Percentiles rank a stretch among this genome's conserved stretches.
Evolutionary conservation across 2,888 invertebrate species (phyloP).

Genomic region (Sphaerolaimus hirsutus): DNA sequence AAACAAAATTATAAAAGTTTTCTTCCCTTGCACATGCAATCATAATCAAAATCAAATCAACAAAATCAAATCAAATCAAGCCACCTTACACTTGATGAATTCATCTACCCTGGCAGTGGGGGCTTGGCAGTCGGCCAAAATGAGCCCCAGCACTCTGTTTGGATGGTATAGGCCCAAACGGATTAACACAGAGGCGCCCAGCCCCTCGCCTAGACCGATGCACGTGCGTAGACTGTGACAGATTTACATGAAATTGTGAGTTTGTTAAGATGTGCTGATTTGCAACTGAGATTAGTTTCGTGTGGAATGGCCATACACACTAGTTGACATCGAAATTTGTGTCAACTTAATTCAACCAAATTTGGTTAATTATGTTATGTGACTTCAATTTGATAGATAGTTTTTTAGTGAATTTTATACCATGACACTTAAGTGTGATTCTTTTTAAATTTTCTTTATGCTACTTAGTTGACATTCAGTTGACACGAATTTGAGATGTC

Average conservation of each 20-base stretch:
- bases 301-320: too few relatives aligned
- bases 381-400: too few relatives aligned
- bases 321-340: too few relatives aligned
- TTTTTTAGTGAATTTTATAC: too few relatives aligned
- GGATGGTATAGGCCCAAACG: constrained; percentile 52
- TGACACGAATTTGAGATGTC: too few relatives aligned
- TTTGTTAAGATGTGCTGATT: not conserved
- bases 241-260: not conserved
- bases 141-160: constrained; percentile 45
- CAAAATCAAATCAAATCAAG: constrained; percentile 2
- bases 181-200: constrained; percentile 56
- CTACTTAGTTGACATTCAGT: too few relatives aligned
- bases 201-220: constrained; percentile 58
- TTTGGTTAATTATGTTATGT: too few relatives aligned
- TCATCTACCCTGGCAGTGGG: constrained; percentile 56
- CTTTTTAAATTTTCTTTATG: too few relatives aligned
- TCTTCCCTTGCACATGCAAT: not conserved
- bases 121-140: constrained; percentile 56
- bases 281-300: too few relatives aligned
- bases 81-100: constrained; percentile 49
- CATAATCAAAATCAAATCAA: not conserved
- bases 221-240: constrained; percentile 43
- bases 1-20: not conserved
- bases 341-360: too few relatives aligned
- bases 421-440: too few relatives aligned